A percentile compares a stretch with the other conserved stretches of the same genome.
Evolutionary conservation across 2,113 vertebrate species (phyloP).

Genomic region (Xerus inauris): DNA sequence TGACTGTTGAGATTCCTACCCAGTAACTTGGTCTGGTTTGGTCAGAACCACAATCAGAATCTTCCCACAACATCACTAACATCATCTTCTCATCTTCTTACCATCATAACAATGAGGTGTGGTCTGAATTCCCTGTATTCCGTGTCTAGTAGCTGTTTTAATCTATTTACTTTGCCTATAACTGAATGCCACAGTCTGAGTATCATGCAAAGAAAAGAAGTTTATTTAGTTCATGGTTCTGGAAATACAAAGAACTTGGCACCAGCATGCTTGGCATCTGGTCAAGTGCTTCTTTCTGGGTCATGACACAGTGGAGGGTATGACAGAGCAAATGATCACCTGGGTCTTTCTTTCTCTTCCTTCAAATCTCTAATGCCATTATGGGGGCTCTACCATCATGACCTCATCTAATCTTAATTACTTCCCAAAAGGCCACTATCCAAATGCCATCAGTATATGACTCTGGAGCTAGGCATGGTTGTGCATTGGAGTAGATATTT

Average conservation of each 20-base stretch:
- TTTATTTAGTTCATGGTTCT: background rate
- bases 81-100: background rate
- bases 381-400: background rate
- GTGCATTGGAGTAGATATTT: no score
- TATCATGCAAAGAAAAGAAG: background rate
- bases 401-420: background rate
- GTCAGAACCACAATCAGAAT: background rate
- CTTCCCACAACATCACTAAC: background rate
- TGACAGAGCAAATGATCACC: background rate
- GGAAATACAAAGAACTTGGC: background rate
- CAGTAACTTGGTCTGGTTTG: background rate
- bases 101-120: background rate
- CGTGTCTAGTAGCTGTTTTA: background rate
- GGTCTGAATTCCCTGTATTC: background rate
- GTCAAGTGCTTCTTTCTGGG: background rate
- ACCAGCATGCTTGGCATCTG: background rate
- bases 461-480: no score
- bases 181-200: background rate
- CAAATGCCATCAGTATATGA: background rate
- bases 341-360: background rate
- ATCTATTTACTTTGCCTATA: background rate
- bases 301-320: background rate
- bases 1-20: background rate
- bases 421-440: background rate
- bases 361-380: background rate